Conservation (phyloP, 2,797 vertebrate genomes). For the Peromyscus eremicus region DNA sequence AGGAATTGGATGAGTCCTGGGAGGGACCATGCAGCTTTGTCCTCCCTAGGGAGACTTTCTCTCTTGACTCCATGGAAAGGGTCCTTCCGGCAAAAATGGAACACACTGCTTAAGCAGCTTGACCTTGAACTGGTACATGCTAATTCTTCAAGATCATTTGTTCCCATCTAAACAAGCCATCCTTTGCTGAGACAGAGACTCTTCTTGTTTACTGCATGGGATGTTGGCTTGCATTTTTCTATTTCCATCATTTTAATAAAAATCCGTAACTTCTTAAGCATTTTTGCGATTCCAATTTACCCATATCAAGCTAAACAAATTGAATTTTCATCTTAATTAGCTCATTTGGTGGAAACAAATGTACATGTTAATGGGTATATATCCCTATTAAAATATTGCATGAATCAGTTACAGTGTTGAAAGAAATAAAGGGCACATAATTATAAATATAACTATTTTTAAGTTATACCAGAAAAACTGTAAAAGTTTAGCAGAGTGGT, state of each 20-base stretch:
- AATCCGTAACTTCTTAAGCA: neutral
- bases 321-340: conserved; percentile 48
- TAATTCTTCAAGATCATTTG: neutral
- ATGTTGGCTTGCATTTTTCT: conserved; percentile 15
- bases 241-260: conserved; percentile 34
- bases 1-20: neutral
- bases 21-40: conserved; percentile 35
- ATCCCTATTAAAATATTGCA: conserved; percentile 30
- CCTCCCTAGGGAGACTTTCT: neutral
- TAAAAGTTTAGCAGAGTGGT: neutral
- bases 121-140: conserved; percentile 2
- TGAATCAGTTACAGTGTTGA: neutral
- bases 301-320: conserved; percentile 45
- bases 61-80: neutral
- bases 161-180: conserved; percentile 23
- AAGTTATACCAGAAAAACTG: neutral
- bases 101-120: conserved; percentile 41
- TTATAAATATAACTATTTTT: conserved; percentile 18
- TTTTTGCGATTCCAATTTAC: neutral
- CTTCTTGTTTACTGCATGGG: neutral
- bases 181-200: conserved; percentile 11
- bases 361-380: neutral
- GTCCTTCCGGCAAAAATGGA: neutral
- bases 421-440: neutral
- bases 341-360: conserved; percentile 31